These are phyloP conservation scores for Periophthalmus modestus DNA, from an alignment of 2,113 vertebrate species.

Conservation along the genomic window DNA sequence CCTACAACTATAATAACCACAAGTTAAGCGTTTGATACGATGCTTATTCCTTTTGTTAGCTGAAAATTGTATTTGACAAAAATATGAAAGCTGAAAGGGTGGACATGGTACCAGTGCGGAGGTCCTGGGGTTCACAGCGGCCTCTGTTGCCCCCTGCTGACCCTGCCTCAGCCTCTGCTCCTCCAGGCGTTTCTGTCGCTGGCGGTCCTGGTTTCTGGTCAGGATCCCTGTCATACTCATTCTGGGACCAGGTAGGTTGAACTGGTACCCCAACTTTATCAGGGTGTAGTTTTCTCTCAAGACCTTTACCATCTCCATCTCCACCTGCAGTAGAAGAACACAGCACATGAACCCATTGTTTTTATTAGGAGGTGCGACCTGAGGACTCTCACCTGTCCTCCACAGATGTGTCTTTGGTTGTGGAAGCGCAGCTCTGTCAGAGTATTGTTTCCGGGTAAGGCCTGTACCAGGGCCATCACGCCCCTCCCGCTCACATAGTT, in stretches of 20 bases:
- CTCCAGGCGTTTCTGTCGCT: conserved; percentile 90
- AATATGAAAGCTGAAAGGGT: neutral
- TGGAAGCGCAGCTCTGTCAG: conserved; percentile 95
- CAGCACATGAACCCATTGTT: neutral
- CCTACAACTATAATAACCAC: no score
- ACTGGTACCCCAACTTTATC: conserved; percentile 94
- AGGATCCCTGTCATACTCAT: conserved; percentile 97
- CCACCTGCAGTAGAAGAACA: conserved; percentile 73
- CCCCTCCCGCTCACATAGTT: conserved; percentile 95
- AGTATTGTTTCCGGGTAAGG: conserved; percentile 84
- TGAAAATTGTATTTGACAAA: no score
- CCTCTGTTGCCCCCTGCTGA: conserved; percentile 60
- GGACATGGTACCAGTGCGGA: conserved; percentile 72
- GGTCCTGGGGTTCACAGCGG: conserved; percentile 76
- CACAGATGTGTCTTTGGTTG: conserved; percentile 97
- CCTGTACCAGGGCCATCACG: conserved; percentile 88
- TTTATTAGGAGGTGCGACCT: neutral
- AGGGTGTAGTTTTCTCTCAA: conserved; percentile 89
- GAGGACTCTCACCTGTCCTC: conserved; percentile 75
- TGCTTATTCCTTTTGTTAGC: no score
- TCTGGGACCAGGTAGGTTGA: conserved; percentile 92
- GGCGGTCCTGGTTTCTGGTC: conserved; percentile 94
- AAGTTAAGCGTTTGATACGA: no score
- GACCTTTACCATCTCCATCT: conserved; percentile 96
- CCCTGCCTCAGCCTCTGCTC: conserved; percentile 85